Percentiles rank a stretch among this genome's conserved stretches.
These are phyloP conservation scores for Oreocharis arfaki DNA, from an alignment of 2,113 vertebrate species.

Conservation along the genomic window DNA sequence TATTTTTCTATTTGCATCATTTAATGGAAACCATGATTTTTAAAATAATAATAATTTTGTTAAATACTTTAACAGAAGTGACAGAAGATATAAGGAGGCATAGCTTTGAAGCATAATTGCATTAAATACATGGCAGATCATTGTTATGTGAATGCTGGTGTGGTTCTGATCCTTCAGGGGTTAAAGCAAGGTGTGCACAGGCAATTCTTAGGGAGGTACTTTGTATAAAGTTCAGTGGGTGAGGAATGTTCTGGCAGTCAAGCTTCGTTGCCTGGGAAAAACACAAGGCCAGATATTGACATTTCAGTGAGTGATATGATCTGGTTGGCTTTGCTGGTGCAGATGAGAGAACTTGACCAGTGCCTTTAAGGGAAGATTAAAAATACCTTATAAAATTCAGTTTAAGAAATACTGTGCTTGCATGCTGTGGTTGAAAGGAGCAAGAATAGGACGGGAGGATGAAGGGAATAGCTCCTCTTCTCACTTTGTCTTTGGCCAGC, in stretches of 20 bases:
- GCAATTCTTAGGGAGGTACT: not conserved
- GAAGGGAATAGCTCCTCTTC: not conserved
- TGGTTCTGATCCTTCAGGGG: not conserved
- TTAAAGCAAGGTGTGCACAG: constrained; percentile 28
- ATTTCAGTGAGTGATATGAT: not conserved
- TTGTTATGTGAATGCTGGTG: not conserved
- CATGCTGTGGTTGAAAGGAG: not conserved
- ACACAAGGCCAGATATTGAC: not conserved
- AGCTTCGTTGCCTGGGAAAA: constrained; percentile 54
- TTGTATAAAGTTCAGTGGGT: constrained; percentile 9
- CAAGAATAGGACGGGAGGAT: not conserved
- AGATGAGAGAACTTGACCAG: not conserved
- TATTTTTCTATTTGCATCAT: not conserved
- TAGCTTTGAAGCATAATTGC: not conserved
- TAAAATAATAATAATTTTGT: not conserved
- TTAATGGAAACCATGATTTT: not conserved
- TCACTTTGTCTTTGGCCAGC: not conserved
- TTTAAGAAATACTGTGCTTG: not conserved
- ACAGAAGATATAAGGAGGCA: not conserved
- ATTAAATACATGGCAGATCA: not conserved
- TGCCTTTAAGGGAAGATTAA: not conserved
- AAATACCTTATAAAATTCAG: not conserved
- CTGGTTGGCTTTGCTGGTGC: not conserved
- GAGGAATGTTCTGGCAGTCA: constrained; percentile 44
- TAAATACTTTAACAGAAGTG: not conserved